A percentile compares a stretch with the other conserved stretches of the same genome.
These are phyloP conservation scores for Tipula helvola DNA, from an alignment of 2,888 invertebrate genomes.

Conservation along the genomic window DNA sequence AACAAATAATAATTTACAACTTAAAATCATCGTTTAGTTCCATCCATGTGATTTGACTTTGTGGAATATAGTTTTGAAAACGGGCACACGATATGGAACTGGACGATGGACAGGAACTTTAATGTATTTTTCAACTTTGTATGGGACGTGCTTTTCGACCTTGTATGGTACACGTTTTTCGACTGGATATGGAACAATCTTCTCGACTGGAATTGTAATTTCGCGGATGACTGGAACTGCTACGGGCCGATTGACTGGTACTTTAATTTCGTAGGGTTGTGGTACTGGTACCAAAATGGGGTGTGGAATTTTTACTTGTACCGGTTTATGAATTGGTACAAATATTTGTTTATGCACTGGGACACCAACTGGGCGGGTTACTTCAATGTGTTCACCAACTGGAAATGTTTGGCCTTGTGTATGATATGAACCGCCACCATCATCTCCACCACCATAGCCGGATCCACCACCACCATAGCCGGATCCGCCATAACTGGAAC, in stretches of 20 bases:
- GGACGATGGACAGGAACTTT: slow-evolving; percentile 66
- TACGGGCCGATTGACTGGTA: slow-evolving; percentile 58
- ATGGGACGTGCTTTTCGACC: slow-evolving; percentile 60
- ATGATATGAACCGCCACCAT: neutral
- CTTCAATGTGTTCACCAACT: slow-evolving; percentile 43
- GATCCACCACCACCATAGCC: neutral
- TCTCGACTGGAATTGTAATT: slow-evolving; percentile 45
- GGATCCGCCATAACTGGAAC: neutral
- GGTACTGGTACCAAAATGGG: slow-evolving; percentile 61
- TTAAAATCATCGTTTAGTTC: neutral
- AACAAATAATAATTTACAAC: neutral
- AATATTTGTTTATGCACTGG: slow-evolving; percentile 60
- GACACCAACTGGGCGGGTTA: slow-evolving; percentile 43
- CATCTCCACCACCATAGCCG: neutral
- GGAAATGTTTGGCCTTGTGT: slow-evolving; percentile 29
- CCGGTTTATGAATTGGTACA: slow-evolving; percentile 50
- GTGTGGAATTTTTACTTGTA: slow-evolving; percentile 60
- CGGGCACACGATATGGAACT: slow-evolving; percentile 60
- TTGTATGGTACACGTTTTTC: slow-evolving; percentile 60
- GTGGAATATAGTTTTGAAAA: slow-evolving; percentile 50
- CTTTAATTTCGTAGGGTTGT: slow-evolving; percentile 63
- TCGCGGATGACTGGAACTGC: slow-evolving; percentile 57
- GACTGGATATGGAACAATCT: slow-evolving; percentile 54
- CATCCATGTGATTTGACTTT: slow-evolving; percentile 24
- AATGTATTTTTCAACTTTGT: slow-evolving; percentile 59